These are phyloP conservation scores for Aldabrachelys gigantea DNA, from an alignment of 2,113 vertebrate genomes.

Conservation along the genomic window DNA sequence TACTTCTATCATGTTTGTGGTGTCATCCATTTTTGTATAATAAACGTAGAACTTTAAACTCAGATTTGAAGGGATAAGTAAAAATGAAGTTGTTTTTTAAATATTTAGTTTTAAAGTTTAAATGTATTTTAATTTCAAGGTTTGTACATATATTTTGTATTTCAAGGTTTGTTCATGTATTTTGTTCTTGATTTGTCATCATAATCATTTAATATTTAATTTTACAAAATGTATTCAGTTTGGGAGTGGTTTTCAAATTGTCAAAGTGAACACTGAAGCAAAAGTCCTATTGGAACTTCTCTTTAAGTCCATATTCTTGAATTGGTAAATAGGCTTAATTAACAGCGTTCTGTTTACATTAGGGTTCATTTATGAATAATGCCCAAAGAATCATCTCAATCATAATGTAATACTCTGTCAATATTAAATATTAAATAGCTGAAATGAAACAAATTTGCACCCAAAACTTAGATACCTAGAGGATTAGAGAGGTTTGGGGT, in stretches of 20 bases:
- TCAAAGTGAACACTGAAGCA: neutral
- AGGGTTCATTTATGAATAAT: neutral
- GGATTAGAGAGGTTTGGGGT: neutral
- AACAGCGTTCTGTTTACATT: neutral
- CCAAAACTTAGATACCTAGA: neutral
- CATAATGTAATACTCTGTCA: neutral
- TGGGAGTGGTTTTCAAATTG: neutral
- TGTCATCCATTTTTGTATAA: neutral
- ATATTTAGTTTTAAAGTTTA: neutral
- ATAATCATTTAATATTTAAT: neutral
- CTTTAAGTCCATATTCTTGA: neutral
- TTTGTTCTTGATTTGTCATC: neutral
- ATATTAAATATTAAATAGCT: neutral
- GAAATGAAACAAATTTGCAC: neutral
- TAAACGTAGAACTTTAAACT: neutral
- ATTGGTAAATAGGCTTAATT: neutral
- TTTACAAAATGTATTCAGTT: neutral
- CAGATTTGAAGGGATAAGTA: neutral
- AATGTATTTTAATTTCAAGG: neutral
- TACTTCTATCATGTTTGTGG: neutral
- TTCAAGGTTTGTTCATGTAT: neutral
- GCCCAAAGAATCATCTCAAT: neutral
- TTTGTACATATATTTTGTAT: neutral
- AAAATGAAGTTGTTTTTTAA: neutral
- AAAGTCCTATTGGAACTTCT: neutral